Percentiles rank a stretch among this genome's conserved stretches.
phyloP scores from a whole-genome alignment of 2,113 vertebrate species.

The Lepisosteus osseus region DNA sequence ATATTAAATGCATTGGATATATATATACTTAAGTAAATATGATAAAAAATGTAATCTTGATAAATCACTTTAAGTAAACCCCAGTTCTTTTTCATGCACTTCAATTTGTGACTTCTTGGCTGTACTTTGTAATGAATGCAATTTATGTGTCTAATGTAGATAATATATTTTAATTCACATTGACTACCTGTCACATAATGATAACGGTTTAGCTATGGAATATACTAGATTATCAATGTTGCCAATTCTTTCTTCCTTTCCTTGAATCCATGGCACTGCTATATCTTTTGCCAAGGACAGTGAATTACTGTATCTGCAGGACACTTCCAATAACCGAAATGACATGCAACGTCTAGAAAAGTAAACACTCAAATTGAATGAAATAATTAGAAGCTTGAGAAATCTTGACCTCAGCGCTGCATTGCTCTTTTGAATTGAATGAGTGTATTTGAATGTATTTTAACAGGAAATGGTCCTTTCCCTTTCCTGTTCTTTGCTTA shows the following conservation, averaged over 20 bases:
- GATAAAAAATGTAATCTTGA: slow-evolving; percentile 16
- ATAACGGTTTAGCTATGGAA: slow-evolving; percentile 9
- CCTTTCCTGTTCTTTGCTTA: too few relatives aligned
- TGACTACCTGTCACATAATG: slow-evolving; percentile 18
- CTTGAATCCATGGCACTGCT: neutral
- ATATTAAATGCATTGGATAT: slow-evolving; percentile 1
- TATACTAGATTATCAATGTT: slow-evolving; percentile 1
- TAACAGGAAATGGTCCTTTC: too few relatives aligned
- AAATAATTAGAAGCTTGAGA: too few relatives aligned
- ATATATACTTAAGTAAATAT: neutral
- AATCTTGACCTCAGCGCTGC: too few relatives aligned
- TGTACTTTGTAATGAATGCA: slow-evolving; percentile 17
- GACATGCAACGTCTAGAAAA: too few relatives aligned
- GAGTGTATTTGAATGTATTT: too few relatives aligned
- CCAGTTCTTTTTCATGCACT: slow-evolving; percentile 9
- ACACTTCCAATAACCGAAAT: too few relatives aligned
- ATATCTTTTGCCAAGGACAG: too few relatives aligned
- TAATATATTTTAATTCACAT: slow-evolving; percentile 20
- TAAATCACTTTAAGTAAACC: slow-evolving; percentile 17
- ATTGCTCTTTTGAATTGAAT: too few relatives aligned
- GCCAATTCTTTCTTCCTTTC: neutral
- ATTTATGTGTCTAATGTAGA: slow-evolving; percentile 12
- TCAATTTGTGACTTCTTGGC: slow-evolving; percentile 20
- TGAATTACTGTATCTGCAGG: too few relatives aligned
- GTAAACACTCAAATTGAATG: too few relatives aligned